These are phyloP conservation scores for Piprites chloris DNA, from an alignment of 2,113 vertebrate species.

Conservation along the genomic window DNA sequence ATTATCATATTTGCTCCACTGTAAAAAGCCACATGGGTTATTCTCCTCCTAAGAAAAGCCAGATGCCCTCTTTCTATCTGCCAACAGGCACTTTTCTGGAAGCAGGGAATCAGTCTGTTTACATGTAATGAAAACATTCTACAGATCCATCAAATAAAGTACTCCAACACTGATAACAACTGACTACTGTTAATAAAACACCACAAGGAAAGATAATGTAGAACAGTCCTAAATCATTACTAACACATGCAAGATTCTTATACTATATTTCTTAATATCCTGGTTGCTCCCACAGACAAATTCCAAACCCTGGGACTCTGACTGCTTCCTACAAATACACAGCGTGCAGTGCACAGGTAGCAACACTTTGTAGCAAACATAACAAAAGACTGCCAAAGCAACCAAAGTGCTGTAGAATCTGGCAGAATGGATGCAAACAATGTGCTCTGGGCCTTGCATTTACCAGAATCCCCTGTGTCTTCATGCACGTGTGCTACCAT, in stretches of 20 bases:
- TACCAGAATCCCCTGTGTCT: background rate
- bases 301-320: background rate
- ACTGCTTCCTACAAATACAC: background rate
- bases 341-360: background rate
- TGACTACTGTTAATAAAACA: background rate
- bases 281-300: background rate
- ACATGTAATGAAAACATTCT: slow-evolving; percentile 4
- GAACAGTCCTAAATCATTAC: background rate
- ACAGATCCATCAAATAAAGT: background rate
- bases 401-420: background rate
- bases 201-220: background rate
- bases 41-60: slow-evolving; percentile 1
- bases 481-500: background rate
- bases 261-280: background rate
- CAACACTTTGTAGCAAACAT: background rate
- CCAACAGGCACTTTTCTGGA: background rate
- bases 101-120: slow-evolving; percentile 6
- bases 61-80: background rate
- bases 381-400: background rate
- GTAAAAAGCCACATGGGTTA: slow-evolving; percentile 8
- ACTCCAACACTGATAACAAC: background rate
- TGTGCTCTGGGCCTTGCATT: background rate
- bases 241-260: background rate
- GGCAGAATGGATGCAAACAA: background rate
- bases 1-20: background rate